Base-by-base conservation (phyloP, 2,888 invertebrate species). In the Drosophila mulleri region DNA sequence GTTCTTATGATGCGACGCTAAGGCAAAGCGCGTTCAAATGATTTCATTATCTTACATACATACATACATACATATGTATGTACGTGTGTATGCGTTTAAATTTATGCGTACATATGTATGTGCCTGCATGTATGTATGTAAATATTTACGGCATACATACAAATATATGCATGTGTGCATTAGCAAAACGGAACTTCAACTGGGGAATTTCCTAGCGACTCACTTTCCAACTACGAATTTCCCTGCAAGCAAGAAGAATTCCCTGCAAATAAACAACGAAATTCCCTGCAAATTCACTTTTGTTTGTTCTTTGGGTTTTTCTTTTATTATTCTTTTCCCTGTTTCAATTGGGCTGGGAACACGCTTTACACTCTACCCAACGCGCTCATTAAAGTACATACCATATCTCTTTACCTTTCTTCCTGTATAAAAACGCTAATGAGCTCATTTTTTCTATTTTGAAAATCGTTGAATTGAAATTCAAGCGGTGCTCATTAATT, bases 11-110 rank as follows among this genome's bases (percentile, higher is more conserved):
- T 63, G 61, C 6, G 57, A 66, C 60, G 41, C 32, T 45, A n/a
- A 37, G 42, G 44, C 54, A 58, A 72, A 50, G 73, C 72, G 78
- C 58, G 57, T 67, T 71, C 65, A 83, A 80, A 86, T 89, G 75
- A 78, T 89, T 83, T 89, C 82, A 83, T 87, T 83, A 88, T 75
- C 78, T 67, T 74, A 66, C 71, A 29, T 11, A n/a, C 26, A n/a
- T 11, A 56, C 11, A 16, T 16, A 32, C 29, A 4, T 7, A 1
- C 3, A 9, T 1, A 16, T 26, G 2, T 3, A 48, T 5, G 3
- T n/a, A 26, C n/a, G 4, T 4, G 11, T 11, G 23, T 42, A 26
- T 32, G 37, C n/a, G n/a, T n/a, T n/a, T n/a, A n/a, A n/a, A n/a
- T n/a, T n/a, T 42, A 26, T 32, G 37, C 35, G 37, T 23, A 1